Evolutionary conservation across 2,113 vertebrate genomes (phyloP).

Genomic region (Phalacrocorax pelagicus): DNA sequence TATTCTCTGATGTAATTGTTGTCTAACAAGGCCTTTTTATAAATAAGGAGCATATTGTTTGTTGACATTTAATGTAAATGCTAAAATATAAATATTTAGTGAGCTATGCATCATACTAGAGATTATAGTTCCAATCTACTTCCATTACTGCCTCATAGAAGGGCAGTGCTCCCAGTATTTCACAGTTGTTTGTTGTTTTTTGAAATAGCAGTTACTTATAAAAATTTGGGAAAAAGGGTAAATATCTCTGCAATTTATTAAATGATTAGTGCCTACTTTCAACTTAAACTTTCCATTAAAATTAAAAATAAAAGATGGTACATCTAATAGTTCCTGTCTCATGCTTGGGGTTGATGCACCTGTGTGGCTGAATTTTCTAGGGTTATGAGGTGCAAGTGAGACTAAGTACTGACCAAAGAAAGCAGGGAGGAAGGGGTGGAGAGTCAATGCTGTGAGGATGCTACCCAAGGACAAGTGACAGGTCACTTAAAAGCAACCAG

Average conservation of each 20-base stretch:
- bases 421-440: background rate
- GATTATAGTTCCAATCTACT: background rate
- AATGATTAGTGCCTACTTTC: background rate
- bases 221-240: background rate
- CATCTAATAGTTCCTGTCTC: background rate
- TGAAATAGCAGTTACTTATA: background rate
- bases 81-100: background rate
- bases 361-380: background rate
- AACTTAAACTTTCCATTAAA: background rate
- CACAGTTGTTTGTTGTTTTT: background rate
- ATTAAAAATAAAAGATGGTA: background rate
- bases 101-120: background rate
- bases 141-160: background rate
- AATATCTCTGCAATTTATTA: background rate
- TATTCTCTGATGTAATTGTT: background rate
- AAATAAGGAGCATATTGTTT: background rate
- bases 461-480: background rate
- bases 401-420: background rate
- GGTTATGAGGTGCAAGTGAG: background rate
- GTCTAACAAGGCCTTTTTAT: background rate
- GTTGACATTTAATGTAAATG: background rate
- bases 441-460: background rate
- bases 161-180: background rate
- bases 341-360: background rate
- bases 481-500: background rate